A percentile compares a stretch with the other conserved stretches of the same genome.
Evolutionary conservation across 2,888 invertebrate species (phyloP).

Genomic region (Eueremaeus valkanovi): DNA sequence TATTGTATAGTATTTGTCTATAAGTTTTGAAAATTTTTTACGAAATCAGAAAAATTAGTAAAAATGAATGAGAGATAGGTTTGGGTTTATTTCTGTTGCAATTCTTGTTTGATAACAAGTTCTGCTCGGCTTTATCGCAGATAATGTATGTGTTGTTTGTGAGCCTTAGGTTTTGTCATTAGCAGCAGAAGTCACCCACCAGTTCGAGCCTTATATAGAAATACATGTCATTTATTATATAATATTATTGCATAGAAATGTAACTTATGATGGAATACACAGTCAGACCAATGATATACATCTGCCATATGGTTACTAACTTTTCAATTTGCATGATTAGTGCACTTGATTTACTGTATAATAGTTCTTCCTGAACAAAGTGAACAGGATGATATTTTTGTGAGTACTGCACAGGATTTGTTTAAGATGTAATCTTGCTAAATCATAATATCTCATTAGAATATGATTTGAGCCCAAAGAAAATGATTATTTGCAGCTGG

Average conservation of each 20-base stretch:
- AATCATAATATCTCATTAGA: neutral
- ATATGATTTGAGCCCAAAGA: neutral
- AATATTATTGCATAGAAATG: too few species aligned
- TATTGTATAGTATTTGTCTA: neutral
- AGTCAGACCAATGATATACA: too few species aligned
- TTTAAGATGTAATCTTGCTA: too few species aligned
- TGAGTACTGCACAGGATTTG: too few species aligned
- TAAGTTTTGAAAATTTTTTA: neutral
- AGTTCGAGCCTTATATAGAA: slow-evolving; percentile 7
- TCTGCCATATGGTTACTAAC: too few species aligned
- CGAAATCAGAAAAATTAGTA: too few species aligned
- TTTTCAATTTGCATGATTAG: neutral
- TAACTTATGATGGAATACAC: too few species aligned
- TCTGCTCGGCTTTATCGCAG: neutral
- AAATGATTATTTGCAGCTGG: neutral
- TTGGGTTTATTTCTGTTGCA: neutral
- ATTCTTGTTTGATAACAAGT: neutral
- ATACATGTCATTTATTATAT: neutral
- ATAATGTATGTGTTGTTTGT: neutral
- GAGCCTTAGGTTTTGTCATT: slow-evolving; percentile 5
- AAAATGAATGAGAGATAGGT: too few species aligned
- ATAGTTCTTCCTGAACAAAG: neutral
- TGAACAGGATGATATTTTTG: too few species aligned
- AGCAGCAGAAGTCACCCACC: neutral
- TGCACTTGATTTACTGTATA: neutral